These are phyloP conservation scores for Pachypsylla venusta DNA, from an alignment of 1,140 invertebrate species.

Conservation along the genomic window DNA sequence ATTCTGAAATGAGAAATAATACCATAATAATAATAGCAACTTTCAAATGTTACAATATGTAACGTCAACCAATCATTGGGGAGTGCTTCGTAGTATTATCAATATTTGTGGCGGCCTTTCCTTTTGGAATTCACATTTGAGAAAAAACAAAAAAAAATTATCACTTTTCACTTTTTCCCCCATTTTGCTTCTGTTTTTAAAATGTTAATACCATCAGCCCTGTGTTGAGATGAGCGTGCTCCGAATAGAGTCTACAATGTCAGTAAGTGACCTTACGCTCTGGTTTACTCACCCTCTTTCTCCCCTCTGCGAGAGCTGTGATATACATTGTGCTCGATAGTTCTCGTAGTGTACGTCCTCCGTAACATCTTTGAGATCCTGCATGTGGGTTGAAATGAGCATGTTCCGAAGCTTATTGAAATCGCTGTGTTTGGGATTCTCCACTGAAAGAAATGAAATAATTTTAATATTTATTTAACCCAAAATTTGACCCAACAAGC, in stretches of 20 bases:
- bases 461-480: too few species aligned
- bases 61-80: too few species aligned
- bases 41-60: too few species aligned
- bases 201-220: too few species aligned
- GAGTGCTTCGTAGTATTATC: too few species aligned
- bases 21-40: too few species aligned
- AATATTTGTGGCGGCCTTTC: too few species aligned
- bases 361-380: constrained; percentile 88
- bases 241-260: background rate
- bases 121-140: too few species aligned
- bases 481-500: too few species aligned
- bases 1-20: constrained; percentile 8
- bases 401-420: constrained; percentile 93
- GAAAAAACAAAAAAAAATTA: background rate
- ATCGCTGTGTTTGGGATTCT: constrained; percentile 94
- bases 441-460: constrained; percentile 68
- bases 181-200: too few species aligned
- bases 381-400: constrained; percentile 91
- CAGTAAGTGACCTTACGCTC: background rate
- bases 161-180: too few species aligned
- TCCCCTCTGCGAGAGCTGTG: constrained; percentile 71
- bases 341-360: constrained; percentile 94
- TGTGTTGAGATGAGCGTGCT: background rate
- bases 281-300: constrained; percentile 44
- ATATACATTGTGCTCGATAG: constrained; percentile 79